phyloP scores from a whole-genome alignment of 2,888 invertebrate species.

The Tillus elongatus region DNA sequence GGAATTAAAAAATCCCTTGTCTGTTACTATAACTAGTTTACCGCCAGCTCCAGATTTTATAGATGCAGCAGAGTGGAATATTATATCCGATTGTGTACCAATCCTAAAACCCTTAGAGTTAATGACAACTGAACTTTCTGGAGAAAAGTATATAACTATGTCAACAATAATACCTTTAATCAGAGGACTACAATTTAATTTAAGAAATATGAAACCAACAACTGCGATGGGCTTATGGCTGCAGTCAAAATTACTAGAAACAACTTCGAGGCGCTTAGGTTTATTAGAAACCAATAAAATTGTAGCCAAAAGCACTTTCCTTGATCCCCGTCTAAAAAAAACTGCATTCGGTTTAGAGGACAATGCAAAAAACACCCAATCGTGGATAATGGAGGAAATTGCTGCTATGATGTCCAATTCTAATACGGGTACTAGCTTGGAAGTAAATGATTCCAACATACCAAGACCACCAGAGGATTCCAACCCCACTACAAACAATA shows the following conservation, averaged over 20 bases:
- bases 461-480: neutral
- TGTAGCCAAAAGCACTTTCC: constrained; percentile 19
- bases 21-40: constrained; percentile 13
- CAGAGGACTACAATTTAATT: constrained; percentile 17
- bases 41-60: constrained; percentile 19
- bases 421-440: no score
- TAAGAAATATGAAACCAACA: constrained; percentile 8
- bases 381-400: constrained; percentile 18
- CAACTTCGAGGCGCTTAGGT: constrained; percentile 17
- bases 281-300: constrained; percentile 19
- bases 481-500: constrained; percentile 4
- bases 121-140: constrained; percentile 21
- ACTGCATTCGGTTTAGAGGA: constrained; percentile 16
- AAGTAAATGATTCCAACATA: no score
- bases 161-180: constrained; percentile 23
- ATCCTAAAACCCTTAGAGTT: constrained; percentile 20
- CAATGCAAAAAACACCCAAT: constrained; percentile 18
- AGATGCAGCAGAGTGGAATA: constrained; percentile 21
- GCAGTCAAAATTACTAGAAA: constrained; percentile 12
- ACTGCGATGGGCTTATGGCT: constrained; percentile 15
- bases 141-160: constrained; percentile 23
- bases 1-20: constrained; percentile 19
- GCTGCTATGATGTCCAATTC: neutral
- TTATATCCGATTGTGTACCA: constrained; percentile 18
- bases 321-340: constrained; percentile 25